Conservation (phyloP, 2,113 vertebrate species). For the Oxyura jamaicensis region DNA sequence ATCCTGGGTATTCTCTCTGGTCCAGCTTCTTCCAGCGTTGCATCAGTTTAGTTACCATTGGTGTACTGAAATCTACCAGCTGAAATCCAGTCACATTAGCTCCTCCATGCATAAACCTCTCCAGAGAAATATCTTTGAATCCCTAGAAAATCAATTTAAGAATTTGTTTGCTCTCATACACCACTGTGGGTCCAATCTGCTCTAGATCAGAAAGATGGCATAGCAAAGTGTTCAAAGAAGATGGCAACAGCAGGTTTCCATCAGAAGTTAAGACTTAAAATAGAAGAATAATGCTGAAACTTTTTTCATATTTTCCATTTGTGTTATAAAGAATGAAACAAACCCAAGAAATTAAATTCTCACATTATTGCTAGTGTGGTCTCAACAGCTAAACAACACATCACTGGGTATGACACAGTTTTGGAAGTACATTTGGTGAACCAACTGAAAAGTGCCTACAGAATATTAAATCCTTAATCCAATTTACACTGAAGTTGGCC, state of each 20-base stretch:
- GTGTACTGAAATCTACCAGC: slow-evolving; percentile 95
- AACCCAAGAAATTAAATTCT: background rate
- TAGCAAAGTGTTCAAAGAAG: background rate
- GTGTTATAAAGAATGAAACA: background rate
- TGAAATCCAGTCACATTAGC: slow-evolving; percentile 99
- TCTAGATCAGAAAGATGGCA: background rate
- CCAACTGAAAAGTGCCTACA: background rate
- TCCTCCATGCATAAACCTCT: slow-evolving; percentile 97
- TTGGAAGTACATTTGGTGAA: background rate
- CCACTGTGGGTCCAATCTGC: background rate
- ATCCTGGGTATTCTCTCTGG: slow-evolving; percentile 97
- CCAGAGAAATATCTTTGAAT: slow-evolving; percentile 97
- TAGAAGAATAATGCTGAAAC: background rate
- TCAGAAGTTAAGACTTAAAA: background rate
- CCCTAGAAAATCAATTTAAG: slow-evolving; percentile 82
- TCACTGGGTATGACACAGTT: background rate
- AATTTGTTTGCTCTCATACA: background rate
- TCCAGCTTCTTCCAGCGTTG: slow-evolving; percentile 99
- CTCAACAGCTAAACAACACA: slow-evolving; percentile 20
- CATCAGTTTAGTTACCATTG: slow-evolving; percentile 96
- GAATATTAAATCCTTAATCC: slow-evolving; percentile 15
- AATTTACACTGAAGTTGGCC: background rate
- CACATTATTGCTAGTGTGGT: background rate
- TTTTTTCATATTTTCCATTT: background rate
- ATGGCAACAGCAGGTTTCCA: background rate